These are phyloP conservation scores for Hylaeus anthracinus DNA, from an alignment of 1,140 invertebrate genomes.

Conservation along the genomic window DNA sequence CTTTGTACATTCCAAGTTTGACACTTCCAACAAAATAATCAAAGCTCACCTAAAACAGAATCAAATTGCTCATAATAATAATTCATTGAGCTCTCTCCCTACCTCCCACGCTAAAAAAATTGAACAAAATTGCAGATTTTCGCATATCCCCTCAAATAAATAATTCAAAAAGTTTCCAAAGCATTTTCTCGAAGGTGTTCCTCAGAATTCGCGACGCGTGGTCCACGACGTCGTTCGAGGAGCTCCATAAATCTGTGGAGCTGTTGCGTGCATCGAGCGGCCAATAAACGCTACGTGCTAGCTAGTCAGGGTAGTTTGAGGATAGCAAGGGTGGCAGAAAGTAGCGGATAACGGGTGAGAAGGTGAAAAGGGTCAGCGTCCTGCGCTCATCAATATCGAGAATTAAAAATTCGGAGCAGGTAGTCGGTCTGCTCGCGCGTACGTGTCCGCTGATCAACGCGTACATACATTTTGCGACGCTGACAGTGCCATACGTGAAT, in stretches of 20 bases:
- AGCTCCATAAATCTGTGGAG: conserved; percentile 54
- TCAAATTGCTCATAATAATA: too few species aligned
- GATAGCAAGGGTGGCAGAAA: background rate
- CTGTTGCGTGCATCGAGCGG: conserved; percentile 48
- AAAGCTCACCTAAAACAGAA: too few species aligned
- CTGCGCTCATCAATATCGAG: conserved; percentile 58
- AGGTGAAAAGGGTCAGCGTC: conserved; percentile 7
- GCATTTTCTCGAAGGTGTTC: background rate
- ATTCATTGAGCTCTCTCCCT: too few species aligned
- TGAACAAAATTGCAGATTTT: too few species aligned
- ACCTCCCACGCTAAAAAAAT: too few species aligned
- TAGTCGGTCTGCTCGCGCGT: conserved; percentile 4
- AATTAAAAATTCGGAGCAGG: conserved; percentile 63
- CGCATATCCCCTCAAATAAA: too few species aligned
- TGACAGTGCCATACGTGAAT: conserved; percentile 22
- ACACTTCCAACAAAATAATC: too few species aligned
- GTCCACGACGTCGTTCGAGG: conserved; percentile 5
- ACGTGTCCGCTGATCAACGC: conserved; percentile 1
- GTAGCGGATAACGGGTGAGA: background rate
- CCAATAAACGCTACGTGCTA: conserved; percentile 61
- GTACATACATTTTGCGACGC: conserved; percentile 1
- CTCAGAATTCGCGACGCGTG: conserved; percentile 30
- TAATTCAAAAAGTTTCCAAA: background rate
- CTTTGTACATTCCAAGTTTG: too few species aligned
- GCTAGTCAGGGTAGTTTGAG: background rate